phyloP scores from a whole-genome alignment of 1,140 invertebrate genomes.

The Heliconius nattereri region DNA sequence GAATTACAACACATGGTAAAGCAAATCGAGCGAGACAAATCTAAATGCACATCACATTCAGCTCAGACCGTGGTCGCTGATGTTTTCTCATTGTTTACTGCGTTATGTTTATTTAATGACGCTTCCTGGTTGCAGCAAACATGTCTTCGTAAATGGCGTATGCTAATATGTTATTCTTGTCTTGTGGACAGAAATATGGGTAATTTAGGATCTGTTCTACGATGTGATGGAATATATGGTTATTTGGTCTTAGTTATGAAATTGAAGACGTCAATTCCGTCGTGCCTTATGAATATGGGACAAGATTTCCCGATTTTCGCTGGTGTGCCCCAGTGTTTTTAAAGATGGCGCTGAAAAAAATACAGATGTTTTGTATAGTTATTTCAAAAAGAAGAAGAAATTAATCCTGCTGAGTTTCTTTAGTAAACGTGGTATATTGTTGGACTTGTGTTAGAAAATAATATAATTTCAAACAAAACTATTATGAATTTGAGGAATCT shows the following conservation, averaged over 20 bases:
- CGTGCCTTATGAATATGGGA: too few relatives aligned
- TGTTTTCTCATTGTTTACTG: constrained; percentile 26
- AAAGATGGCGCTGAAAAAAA: too few relatives aligned
- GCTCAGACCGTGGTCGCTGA: constrained; percentile 12
- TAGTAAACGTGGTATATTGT: too few relatives aligned
- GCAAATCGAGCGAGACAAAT: constrained; percentile 24
- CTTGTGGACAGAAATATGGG: not conserved
- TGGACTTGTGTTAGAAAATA: too few relatives aligned
- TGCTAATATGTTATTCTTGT: constrained; percentile 32
- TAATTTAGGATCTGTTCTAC: not conserved
- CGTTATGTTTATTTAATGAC: constrained; percentile 38
- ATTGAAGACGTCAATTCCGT: too few relatives aligned
- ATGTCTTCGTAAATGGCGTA: constrained; percentile 31
- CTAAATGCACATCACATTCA: constrained; percentile 25
- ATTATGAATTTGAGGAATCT: too few relatives aligned
- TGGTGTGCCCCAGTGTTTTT: too few relatives aligned
- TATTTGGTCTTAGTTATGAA: not conserved
- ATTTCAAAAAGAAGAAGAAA: too few relatives aligned
- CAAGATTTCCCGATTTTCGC: too few relatives aligned
- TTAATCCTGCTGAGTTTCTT: too few relatives aligned
- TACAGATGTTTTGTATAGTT: too few relatives aligned
- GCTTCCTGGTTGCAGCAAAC: constrained; percentile 43
- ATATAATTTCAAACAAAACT: too few relatives aligned
- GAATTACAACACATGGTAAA: not conserved
- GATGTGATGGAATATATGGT: not conserved